Conservation (phyloP, 2,113 vertebrate species). For the Mastomys natalensis region DNA sequence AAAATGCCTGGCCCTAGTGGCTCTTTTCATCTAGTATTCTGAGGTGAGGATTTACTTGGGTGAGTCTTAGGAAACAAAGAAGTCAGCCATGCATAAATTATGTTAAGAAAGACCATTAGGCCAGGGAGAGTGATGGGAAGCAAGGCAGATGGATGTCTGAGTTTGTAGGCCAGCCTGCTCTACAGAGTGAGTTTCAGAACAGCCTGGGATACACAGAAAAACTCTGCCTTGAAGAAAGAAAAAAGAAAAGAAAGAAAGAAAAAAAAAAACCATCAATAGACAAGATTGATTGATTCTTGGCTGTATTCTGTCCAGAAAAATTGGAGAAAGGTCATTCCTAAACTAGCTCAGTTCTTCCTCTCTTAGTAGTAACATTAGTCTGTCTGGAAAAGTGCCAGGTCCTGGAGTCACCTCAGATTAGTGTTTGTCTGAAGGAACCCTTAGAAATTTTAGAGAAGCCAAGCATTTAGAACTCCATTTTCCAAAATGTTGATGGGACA, state of each 20-base stretch:
- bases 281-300: not conserved
- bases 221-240: not conserved
- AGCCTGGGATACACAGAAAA: not conserved
- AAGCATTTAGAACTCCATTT: not conserved
- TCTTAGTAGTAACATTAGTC: slow-evolving; percentile 12
- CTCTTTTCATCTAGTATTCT: not conserved
- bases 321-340: slow-evolving; percentile 22
- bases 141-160: not conserved
- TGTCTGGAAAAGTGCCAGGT: slow-evolving; percentile 44
- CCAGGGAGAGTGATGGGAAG: not conserved
- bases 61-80: not conserved
- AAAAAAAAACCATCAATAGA: not conserved
- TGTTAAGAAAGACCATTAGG: not conserved
- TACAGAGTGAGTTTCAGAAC: not conserved
- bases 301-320: not conserved
- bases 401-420: not conserved
- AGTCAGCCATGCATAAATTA: not conserved
- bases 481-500: not conserved
- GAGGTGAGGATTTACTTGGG: not conserved
- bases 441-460: slow-evolving; percentile 52
- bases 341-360: not conserved
- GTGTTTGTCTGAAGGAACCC: slow-evolving; percentile 45
- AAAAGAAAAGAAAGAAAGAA: too few relatives aligned
- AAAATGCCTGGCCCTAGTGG: not conserved
- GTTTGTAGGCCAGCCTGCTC: not conserved